Evolutionary conservation across 2,113 vertebrate genomes (phyloP).

Genomic region (Hyperoodon ampullatus): DNA sequence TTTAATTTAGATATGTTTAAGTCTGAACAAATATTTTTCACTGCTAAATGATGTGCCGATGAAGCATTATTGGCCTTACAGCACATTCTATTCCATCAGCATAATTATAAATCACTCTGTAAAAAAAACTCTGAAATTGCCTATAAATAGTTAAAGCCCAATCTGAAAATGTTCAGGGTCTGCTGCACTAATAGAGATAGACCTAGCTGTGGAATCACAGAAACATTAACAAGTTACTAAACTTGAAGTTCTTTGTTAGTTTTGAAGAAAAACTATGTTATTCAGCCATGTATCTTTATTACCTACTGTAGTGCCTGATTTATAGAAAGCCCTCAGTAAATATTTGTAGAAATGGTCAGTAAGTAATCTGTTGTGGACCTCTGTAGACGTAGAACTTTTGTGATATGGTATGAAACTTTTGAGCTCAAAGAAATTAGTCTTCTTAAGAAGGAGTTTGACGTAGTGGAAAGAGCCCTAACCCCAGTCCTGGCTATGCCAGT

Average conservation of each 20-base stretch:
- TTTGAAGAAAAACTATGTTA: conserved; percentile 23
- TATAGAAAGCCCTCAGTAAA: neutral
- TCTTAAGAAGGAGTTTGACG: neutral
- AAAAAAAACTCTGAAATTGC: conserved; percentile 28
- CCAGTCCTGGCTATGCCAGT: neutral
- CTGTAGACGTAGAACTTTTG: neutral
- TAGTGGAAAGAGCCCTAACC: neutral
- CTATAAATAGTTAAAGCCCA: neutral
- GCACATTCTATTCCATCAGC: neutral
- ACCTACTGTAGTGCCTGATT: neutral
- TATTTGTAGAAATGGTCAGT: neutral
- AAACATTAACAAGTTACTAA: neutral
- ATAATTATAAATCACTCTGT: conserved; percentile 5
- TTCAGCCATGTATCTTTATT: neutral
- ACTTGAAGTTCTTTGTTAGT: conserved; percentile 10
- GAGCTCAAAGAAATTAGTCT: neutral
- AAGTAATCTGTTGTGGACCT: conserved; percentile 38
- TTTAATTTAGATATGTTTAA: conserved; percentile 1
- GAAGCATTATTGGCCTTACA: neutral
- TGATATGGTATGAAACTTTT: neutral
- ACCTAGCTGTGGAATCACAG: neutral
- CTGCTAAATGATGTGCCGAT: neutral
- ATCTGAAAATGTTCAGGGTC: neutral
- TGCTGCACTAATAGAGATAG: neutral
- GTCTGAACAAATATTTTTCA: neutral